Evolutionary conservation across 2,888 invertebrate genomes (phyloP), one percentile per base, ranked within the genome.

Genomic region (Andrena camellia): DNA sequence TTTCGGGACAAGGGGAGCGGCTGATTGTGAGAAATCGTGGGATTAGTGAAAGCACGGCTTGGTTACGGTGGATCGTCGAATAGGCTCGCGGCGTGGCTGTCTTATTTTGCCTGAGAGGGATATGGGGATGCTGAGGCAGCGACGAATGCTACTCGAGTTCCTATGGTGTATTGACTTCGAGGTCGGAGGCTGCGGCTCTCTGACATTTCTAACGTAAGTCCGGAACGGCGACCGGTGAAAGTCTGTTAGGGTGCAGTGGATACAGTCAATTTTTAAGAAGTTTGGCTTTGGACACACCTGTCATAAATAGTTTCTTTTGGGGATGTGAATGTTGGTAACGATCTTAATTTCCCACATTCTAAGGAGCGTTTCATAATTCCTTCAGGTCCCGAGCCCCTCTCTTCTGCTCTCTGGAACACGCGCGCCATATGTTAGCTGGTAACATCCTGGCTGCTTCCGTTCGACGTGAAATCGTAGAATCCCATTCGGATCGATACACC

Each of bases 1-100:
- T 63, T 72, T 1, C 57, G 57, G 62, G 13, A 62, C 59, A 52
- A 62, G 69, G 73, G 75, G 71, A 54, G 33, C 74, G 60, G 57
- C 69, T 75, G 82, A 80, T 85, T 83, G 79, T 82, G 82, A 85
- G 83, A 86, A 75, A 86, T 86, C 78, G 86, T 54, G 63, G 77
- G 77, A 85, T 81, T 78, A 67, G 69, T 67, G 85, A 70, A 50
- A 76, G 76, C 52, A 64, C 60, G 20, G 57, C 42, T 70, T 42
- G 29, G 50, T 33, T 75, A 35, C 31, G 59, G 26, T 26, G 57
- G n/a, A 20, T 63, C 5, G 13, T n/a, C 62, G 73, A 48, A 54
- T 20, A 63, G 33, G 64, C 62, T 52, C 60, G 70, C 59, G 62
- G 33, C 67, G 64, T 60, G 35, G 74, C 66, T 33, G 77, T 68